These are phyloP conservation scores for Neopipo cinnamomea DNA, from an alignment of 2,113 vertebrate species.

Conservation along the genomic window DNA sequence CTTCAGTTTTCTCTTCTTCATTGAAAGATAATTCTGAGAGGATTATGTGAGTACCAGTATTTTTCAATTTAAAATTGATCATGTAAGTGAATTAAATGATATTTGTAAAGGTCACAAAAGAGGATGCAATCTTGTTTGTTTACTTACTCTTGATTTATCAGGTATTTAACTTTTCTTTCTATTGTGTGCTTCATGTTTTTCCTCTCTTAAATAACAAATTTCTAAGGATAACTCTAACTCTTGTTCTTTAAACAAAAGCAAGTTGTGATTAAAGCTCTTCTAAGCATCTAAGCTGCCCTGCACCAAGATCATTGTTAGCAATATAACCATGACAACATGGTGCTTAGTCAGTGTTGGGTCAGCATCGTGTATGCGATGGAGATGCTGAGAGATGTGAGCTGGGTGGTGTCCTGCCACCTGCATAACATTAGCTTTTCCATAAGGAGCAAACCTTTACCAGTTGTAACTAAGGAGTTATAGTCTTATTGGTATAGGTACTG, in stretches of 20 bases:
- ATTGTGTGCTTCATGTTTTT: not conserved
- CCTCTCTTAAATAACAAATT: not conserved
- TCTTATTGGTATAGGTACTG: not conserved
- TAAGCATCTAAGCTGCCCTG: not conserved
- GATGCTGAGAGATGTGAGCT: not conserved
- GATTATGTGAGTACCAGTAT: not conserved
- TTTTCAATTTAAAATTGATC: not conserved
- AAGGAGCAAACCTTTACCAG: not conserved
- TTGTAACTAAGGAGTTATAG: not conserved
- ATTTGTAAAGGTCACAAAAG: not conserved
- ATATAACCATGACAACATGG: fast-evolving
- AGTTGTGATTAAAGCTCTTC: not conserved
- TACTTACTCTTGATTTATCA: not conserved
- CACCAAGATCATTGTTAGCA: not conserved
- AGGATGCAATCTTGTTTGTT: not conserved
- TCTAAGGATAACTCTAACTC: not conserved
- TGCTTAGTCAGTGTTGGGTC: not conserved
- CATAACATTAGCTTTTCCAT: not conserved
- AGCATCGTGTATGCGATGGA: fast-evolving
- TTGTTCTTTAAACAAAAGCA: not conserved
- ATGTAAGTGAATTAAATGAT: not conserved
- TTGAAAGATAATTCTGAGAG: not conserved
- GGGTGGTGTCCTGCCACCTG: not conserved
- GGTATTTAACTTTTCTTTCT: not conserved
- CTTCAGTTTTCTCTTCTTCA: not conserved